Conservation (phyloP, 2,113 vertebrate genomes). For the Lota lota region DNA sequence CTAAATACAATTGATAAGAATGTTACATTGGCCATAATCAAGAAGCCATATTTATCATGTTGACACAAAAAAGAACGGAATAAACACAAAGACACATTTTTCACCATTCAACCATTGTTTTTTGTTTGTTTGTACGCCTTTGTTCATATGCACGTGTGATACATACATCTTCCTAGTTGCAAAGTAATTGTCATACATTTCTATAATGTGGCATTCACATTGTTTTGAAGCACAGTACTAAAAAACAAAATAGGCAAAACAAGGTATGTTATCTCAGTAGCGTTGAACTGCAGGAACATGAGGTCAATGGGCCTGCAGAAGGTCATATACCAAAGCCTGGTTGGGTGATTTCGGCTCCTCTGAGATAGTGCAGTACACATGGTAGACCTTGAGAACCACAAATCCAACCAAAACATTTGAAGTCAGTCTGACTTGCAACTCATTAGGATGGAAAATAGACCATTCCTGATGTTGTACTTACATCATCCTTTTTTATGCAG, state of each 20-base stretch:
- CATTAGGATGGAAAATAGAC: no score
- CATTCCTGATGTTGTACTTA: no score
- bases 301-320: background rate
- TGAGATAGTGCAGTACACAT: background rate
- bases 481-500: no score
- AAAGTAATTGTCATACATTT: no score
- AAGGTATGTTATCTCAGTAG: no score
- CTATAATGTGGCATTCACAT: no score
- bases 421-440: no score
- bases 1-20: slow-evolving; percentile 44
- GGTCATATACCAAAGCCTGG: background rate
- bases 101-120: slow-evolving; percentile 34
- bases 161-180: no score
- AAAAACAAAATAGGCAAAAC: no score
- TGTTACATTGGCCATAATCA: slow-evolving; percentile 36
- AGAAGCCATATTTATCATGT: slow-evolving; percentile 38
- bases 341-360: background rate
- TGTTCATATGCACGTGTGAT: background rate
- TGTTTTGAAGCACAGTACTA: no score
- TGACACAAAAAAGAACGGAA: slow-evolving; percentile 30
- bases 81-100: slow-evolving; percentile 62
- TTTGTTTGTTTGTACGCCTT: background rate
- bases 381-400: background rate
- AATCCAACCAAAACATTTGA: no score
- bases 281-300: background rate